Percentiles rank a stretch among this genome's conserved stretches.
Conservation (phyloP, 2,888 invertebrate species). For the Sarcophaga rosellei region DNA sequence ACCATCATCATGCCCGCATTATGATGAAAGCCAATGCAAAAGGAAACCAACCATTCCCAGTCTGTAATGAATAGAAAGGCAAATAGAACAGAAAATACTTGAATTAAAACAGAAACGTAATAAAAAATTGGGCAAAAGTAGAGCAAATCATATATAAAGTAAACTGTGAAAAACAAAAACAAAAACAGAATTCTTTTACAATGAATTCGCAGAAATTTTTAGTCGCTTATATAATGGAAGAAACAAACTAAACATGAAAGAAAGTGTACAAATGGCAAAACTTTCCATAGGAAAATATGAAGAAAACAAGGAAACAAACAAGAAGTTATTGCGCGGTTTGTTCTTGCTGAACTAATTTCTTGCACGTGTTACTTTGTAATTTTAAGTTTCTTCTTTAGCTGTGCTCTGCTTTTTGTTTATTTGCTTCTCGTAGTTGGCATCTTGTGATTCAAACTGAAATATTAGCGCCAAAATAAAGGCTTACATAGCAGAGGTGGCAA, state of each 20-base stretch:
- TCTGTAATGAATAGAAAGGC: conserved; percentile 56
- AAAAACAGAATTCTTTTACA: too few species aligned
- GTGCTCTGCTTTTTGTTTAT: neutral
- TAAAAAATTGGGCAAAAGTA: conserved; percentile 6
- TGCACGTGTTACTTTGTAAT: conserved; percentile 63
- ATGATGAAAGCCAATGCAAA: too few species aligned
- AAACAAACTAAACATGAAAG: too few species aligned
- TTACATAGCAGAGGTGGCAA: conserved; percentile 23
- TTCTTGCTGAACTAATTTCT: conserved; percentile 63
- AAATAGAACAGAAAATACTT: conserved; percentile 4
- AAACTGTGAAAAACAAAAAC: neutral
- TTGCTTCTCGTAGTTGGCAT: neutral
- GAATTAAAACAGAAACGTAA: neutral
- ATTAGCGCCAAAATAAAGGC: conserved; percentile 18
- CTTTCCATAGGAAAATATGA: too few species aligned
- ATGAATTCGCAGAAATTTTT: too few species aligned
- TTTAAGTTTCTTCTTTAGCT: conserved; percentile 30
- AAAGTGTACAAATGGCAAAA: too few species aligned
- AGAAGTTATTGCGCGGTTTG: conserved; percentile 56
- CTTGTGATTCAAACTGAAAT: conserved; percentile 38
- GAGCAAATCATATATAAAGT: neutral
- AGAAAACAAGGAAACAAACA: neutral
- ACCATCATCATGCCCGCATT: too few species aligned
- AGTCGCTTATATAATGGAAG: too few species aligned
- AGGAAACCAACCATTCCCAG: neutral